Base-by-base conservation (phyloP, 2,797 vertebrate genomes). In the Gymnothorax reevesii region DNA sequence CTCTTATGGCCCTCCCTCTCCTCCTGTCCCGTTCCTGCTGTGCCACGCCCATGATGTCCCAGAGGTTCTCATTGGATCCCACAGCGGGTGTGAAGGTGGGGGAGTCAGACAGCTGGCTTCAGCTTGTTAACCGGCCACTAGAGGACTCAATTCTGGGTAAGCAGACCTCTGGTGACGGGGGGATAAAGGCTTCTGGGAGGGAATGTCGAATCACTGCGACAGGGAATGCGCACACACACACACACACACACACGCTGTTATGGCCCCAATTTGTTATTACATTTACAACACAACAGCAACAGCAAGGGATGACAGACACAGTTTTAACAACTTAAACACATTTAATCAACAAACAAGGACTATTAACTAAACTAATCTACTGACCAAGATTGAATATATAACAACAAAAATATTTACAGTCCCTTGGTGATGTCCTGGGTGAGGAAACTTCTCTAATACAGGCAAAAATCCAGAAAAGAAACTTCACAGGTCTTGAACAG, bases 201-300 rank as follows among this genome's bases (percentile, higher is more conserved):
- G 84, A 88, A 66, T 83, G 75, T 33, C 64, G 90, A 87, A 89
- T 90, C 84, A 86, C 89, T 89, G 80, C 55, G 87, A 86, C 54
- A 42, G 57, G 10, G 66, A 17, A n/a, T 42, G 22, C 60, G 52
- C 82, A 87, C 17, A 3, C 57, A 84, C 57, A 84, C 73, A 84
- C 27, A 82, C 87, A 4, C 62, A 84, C 80, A 84, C 89, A 85
- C 13, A 33, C 49, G 54, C 2, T 75, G n/a, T n/a, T n/a, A n/a
- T n/a, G n/a, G n/a, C n/a, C n/a, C n/a, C n/a, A n/a, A n/a, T n/a
- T n/a, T n/a, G n/a, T n/a, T n/a, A n/a, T n/a, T n/a, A n/a, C n/a
- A n/a, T n/a, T n/a, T n/a, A n/a, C n/a, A n/a, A n/a, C n/a, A n/a
- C n/a, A n/a, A n/a, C n/a, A n/a, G n/a, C n/a, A n/a, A n/a, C n/a